A percentile compares a stretch with the other conserved stretches of the same genome.
Evolutionary conservation across 2,113 vertebrate species (phyloP).

Genomic region (Eleginops maclovinus): DNA sequence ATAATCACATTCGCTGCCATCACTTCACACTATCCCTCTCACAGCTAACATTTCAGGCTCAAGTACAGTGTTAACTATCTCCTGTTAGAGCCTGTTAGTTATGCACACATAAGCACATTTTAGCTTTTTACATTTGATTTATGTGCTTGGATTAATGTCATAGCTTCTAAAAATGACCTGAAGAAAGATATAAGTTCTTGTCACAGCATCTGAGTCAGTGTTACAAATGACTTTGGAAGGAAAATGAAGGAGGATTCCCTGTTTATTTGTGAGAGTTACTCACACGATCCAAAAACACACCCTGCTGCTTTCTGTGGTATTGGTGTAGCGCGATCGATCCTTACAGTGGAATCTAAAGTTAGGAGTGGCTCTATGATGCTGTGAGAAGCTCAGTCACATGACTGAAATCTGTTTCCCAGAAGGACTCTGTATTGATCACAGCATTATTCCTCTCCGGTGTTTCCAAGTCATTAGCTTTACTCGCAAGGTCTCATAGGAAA

Average conservation of each 20-base stretch:
- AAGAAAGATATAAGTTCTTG: conserved; percentile 31
- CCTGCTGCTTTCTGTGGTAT: conserved; percentile 35
- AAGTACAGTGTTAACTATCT: neutral
- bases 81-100: neutral
- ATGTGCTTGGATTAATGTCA: conserved; percentile 9
- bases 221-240: conserved; percentile 43
- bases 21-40: neutral
- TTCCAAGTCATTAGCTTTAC: conserved; percentile 34
- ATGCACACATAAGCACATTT: neutral
- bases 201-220: neutral
- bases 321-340: conserved; percentile 55
- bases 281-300: conserved; percentile 4
- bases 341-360: conserved; percentile 65
- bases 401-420: conserved; percentile 65
- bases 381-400: conserved; percentile 52
- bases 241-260: conserved; percentile 10
- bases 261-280: conserved; percentile 34
- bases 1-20: neutral
- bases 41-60: conserved; percentile 5
- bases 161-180: conserved; percentile 4
- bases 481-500: conserved; percentile 31
- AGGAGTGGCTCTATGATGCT: conserved; percentile 44
- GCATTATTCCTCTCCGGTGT: conserved; percentile 36
- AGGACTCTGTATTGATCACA: conserved; percentile 67
- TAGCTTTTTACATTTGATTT: neutral